phyloP scores from a whole-genome alignment of 2,797 vertebrate species.

The Poliocrania exsul region DNA sequence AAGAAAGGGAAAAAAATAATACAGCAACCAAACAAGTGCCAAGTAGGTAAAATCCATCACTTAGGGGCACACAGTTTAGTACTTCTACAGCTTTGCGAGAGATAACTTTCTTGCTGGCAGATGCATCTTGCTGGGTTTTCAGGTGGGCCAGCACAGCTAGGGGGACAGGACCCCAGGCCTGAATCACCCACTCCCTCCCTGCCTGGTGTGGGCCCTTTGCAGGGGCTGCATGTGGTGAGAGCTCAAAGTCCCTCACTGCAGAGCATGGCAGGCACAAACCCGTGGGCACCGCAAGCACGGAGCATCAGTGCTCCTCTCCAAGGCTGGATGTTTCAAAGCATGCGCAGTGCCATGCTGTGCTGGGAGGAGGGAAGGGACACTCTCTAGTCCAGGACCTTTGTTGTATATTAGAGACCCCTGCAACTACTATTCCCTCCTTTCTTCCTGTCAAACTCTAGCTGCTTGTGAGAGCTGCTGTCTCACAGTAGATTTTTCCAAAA shows the following conservation, averaged over 20 bases:
- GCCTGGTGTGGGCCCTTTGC: not conserved
- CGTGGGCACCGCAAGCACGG: fast-evolving
- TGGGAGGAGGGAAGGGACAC: not conserved
- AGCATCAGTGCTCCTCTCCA: not conserved
- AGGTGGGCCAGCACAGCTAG: not conserved
- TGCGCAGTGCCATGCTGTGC: not conserved
- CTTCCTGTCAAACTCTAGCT: not conserved
- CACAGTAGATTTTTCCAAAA: not conserved
- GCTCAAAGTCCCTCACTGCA: not conserved
- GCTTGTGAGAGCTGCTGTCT: not conserved
- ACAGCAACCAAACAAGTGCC: not conserved
- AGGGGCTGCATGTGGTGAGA: not conserved
- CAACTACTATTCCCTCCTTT: not conserved
- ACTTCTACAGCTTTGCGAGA: not conserved
- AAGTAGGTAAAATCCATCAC: not conserved
- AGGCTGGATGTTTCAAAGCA: not conserved
- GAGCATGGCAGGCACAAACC: not conserved
- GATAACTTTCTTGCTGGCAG: not conserved
- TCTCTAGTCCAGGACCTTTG: too few relatives aligned
- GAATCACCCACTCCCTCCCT: not conserved
- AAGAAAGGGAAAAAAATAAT: not conserved
- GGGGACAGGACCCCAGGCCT: not conserved
- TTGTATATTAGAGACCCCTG: fast-evolving
- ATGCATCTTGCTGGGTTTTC: fast-evolving
- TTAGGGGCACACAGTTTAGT: not conserved